These are phyloP conservation scores for Pyrocoelia pectoralis DNA, from an alignment of 2,888 invertebrate genomes.

Conservation along the genomic window DNA sequence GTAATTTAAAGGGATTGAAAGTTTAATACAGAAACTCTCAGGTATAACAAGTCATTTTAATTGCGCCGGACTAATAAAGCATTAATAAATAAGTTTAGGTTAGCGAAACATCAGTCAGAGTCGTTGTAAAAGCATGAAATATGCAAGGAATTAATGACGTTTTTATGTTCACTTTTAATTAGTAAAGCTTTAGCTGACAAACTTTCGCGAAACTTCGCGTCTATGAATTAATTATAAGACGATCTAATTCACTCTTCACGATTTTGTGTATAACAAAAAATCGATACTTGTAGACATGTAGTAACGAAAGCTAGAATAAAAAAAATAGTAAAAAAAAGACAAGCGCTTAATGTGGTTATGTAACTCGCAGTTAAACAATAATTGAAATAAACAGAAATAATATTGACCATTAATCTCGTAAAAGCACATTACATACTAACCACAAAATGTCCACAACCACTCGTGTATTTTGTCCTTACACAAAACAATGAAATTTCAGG, in stretches of 20 bases:
- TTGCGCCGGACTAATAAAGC: too few relatives aligned
- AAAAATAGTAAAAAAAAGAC: too few relatives aligned
- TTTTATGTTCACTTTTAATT: background rate
- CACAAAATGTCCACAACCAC: slow-evolving; percentile 13
- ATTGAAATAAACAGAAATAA: slow-evolving; percentile 3
- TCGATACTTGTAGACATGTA: too few relatives aligned
- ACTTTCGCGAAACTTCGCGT: background rate
- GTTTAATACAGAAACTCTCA: too few relatives aligned
- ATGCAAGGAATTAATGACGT: background rate
- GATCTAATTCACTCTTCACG: background rate
- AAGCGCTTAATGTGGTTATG: too few relatives aligned
- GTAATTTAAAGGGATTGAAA: too few relatives aligned
- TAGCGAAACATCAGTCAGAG: too few relatives aligned
- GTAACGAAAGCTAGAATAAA: too few relatives aligned
- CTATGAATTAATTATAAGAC: background rate
- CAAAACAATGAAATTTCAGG: slow-evolving; percentile 24
- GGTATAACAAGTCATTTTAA: too few relatives aligned
- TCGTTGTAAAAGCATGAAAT: too few relatives aligned
- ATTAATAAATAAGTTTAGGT: too few relatives aligned
- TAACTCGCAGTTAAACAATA: background rate
- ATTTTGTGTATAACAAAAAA: too few relatives aligned
- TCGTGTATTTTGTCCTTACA: background rate
- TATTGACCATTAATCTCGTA: background rate
- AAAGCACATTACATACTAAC: slow-evolving; percentile 3
- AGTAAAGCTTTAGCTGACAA: background rate